These are phyloP conservation scores for Phaenicophaeus curvirostris DNA, from an alignment of 2,797 vertebrate species.

Conservation along the genomic window DNA sequence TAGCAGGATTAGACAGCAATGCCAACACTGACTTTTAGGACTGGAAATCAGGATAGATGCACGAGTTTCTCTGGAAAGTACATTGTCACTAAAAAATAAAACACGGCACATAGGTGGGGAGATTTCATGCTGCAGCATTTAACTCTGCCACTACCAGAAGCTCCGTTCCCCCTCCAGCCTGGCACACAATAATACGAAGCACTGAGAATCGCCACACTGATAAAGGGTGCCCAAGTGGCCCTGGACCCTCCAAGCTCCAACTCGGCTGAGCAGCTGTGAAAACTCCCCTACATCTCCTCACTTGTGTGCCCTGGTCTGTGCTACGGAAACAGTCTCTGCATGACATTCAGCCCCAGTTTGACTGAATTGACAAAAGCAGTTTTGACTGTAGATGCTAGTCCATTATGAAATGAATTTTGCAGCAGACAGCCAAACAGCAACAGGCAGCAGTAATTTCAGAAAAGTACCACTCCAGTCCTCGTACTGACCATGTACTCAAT, in stretches of 20 bases:
- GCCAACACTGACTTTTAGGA: neutral
- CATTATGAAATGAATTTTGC: neutral
- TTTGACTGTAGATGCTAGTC: neutral
- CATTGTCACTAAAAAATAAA: neutral
- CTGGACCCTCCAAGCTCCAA: neutral
- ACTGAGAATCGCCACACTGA: accelerated
- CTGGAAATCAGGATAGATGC: neutral
- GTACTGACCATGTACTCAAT: neutral
- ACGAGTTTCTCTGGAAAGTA: neutral
- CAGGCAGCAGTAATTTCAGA: neutral
- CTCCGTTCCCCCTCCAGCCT: neutral
- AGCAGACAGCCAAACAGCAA: neutral
- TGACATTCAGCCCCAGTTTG: neutral
- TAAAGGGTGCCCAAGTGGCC: neutral
- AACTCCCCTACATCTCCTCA: neutral
- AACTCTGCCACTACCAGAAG: neutral
- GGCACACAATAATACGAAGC: neutral
- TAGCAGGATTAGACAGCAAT: neutral
- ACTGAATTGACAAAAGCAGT: neutral
- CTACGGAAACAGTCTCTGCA: neutral
- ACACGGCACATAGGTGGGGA: neutral
- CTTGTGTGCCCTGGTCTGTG: neutral
- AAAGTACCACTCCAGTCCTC: neutral
- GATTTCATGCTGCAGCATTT: conserved; percentile 10
- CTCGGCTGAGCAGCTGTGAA: neutral